Percentiles rank a stretch among this genome's conserved stretches.
Evolutionary conservation across 2,888 invertebrate species (phyloP).

Genomic region (Ischnura elegans): DNA sequence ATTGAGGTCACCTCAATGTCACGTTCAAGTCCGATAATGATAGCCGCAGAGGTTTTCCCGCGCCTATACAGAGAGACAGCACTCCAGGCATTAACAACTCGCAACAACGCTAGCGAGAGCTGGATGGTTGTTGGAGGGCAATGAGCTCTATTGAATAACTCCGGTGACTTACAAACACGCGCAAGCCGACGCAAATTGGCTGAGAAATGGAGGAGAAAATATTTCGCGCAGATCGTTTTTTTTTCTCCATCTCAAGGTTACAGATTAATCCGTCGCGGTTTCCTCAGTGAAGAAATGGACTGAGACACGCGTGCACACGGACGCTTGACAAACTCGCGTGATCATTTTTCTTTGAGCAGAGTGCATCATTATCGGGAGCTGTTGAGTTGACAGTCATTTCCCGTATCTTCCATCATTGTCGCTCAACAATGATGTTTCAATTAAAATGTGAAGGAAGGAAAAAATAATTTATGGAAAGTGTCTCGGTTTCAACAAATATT

Average conservation of each 20-base stretch:
- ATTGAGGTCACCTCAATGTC: slow-evolving; percentile 64
- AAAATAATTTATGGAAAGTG: background rate
- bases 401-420: background rate
- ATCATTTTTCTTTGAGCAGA: background rate
- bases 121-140: background rate
- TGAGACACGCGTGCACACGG: background rate
- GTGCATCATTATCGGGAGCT: background rate
- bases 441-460: background rate
- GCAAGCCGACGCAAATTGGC: background rate
- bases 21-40: slow-evolving; percentile 51
- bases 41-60: slow-evolving; percentile 44
- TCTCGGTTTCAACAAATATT: background rate
- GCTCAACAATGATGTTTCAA: background rate
- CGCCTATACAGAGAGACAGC: slow-evolving; percentile 25
- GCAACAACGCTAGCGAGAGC: background rate
- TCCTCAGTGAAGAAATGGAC: background rate
- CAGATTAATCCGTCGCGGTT: background rate
- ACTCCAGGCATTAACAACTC: slow-evolving; percentile 21
- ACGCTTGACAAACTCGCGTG: background rate
- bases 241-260: background rate
- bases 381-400: background rate
- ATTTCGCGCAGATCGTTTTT: background rate
- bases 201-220: background rate
- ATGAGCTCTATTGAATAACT: background rate
- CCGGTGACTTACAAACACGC: slow-evolving; percentile 13